phyloP scores from a whole-genome alignment of 2,797 vertebrate species.

The Graptemys geographica region DNA sequence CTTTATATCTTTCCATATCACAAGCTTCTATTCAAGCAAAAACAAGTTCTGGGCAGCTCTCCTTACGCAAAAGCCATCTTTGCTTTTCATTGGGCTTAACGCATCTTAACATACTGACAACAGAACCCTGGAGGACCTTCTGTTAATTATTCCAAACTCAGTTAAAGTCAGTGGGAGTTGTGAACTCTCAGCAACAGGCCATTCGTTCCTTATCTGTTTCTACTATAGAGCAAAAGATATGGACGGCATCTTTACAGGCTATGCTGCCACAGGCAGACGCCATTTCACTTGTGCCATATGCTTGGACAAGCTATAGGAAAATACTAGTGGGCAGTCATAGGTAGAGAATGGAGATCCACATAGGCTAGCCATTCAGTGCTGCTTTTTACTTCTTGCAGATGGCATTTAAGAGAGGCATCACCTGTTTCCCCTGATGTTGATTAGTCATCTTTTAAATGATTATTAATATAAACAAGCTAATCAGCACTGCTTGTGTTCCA shows the following conservation, averaged over 20 bases:
- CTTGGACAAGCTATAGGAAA: neutral
- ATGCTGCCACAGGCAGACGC: rapidly evolving
- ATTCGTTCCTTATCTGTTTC: neutral
- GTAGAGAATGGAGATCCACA: neutral
- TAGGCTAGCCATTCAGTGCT: neutral
- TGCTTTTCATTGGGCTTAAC: neutral
- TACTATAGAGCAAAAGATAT: neutral
- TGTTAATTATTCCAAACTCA: neutral
- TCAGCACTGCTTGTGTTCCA: constrained; percentile 17
- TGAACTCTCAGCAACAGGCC: neutral
- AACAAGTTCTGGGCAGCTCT: neutral
- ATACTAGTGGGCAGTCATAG: neutral
- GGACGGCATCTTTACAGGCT: neutral
- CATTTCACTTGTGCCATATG: neutral
- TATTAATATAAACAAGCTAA: constrained; percentile 49
- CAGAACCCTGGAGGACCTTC: neutral
- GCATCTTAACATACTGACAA: neutral
- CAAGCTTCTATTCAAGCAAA: neutral
- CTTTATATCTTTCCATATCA: neutral
- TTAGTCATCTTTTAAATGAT: constrained; percentile 4
- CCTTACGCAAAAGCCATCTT: neutral
- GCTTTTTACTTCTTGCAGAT: constrained; percentile 42
- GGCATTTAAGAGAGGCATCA: constrained; percentile 30
- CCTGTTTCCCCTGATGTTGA: constrained; percentile 42
- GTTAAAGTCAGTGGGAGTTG: neutral